phyloP scores from a whole-genome alignment of 1,140 invertebrate genomes.

The Bacillus rossius region DNA sequence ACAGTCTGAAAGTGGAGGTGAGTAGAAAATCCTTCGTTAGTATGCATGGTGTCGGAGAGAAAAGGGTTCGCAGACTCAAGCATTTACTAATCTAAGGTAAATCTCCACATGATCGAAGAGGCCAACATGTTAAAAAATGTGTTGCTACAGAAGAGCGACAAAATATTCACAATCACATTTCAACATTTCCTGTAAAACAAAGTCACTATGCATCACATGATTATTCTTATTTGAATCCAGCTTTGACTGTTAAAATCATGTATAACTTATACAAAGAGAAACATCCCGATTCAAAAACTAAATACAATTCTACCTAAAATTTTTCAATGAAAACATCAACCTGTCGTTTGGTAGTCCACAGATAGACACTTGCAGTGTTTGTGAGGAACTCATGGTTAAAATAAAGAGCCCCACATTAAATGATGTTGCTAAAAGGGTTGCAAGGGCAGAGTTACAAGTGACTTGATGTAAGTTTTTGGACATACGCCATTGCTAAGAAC shows the following conservation, averaged over 20 bases:
- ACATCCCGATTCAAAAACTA: neutral
- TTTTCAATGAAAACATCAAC: slow-evolving; percentile 1
- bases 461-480: too few relatives aligned
- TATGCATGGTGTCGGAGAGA: too few relatives aligned
- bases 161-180: slow-evolving; percentile 1
- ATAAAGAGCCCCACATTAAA: slow-evolving; percentile 1
- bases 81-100: too few relatives aligned
- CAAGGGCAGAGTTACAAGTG: neutral
- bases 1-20: too few relatives aligned
- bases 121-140: too few relatives aligned
- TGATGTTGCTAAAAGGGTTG: slow-evolving; percentile 1
- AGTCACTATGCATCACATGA: slow-evolving; percentile 3
- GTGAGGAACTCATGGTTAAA: slow-evolving; percentile 2
- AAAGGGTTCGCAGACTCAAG: too few relatives aligned
- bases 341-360: slow-evolving; percentile 1
- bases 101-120: too few relatives aligned
- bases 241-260: slow-evolving; percentile 2
- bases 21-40: too few relatives aligned
- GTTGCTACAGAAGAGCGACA: too few relatives aligned
- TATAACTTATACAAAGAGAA: slow-evolving; percentile 3
- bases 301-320: neutral
- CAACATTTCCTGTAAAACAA: neutral
- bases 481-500: too few relatives aligned
- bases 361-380: slow-evolving; percentile 1
- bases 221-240: slow-evolving; percentile 2